These are phyloP conservation scores for Mesitornis unicolor DNA, from an alignment of 2,113 vertebrate species.

Conservation along the genomic window DNA sequence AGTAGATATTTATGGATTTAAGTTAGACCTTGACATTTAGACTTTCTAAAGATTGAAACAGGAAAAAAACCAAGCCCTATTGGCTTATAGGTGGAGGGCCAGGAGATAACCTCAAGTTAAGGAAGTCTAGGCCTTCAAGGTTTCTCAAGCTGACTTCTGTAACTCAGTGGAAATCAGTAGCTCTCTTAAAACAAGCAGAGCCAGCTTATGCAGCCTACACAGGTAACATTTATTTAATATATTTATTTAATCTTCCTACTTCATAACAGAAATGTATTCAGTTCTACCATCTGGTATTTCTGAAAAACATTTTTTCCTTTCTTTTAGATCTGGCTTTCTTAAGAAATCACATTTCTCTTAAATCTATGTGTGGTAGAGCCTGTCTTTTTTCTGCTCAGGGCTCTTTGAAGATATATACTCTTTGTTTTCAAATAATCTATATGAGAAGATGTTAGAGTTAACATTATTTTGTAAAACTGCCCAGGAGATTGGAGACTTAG, in stretches of 20 bases:
- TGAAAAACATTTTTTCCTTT: background rate
- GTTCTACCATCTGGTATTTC: slow-evolving; percentile 38
- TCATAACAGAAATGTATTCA: background rate
- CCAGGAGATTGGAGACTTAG: background rate
- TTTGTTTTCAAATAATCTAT: background rate
- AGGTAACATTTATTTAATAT: background rate
- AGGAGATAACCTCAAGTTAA: background rate
- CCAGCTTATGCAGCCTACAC: background rate
- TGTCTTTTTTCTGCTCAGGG: background rate
- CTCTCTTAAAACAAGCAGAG: background rate
- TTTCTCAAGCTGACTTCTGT: background rate
- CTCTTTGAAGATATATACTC: background rate
- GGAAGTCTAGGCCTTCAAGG: background rate
- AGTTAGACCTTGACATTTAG: background rate
- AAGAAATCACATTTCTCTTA: background rate
- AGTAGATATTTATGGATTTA: background rate
- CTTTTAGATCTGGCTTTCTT: background rate
- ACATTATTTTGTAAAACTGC: background rate
- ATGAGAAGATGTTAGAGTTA: background rate
- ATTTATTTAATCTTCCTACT: slow-evolving; percentile 34
- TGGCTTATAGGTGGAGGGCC: background rate
- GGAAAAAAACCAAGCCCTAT: background rate
- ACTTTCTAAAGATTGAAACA: background rate
- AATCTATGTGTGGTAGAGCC: background rate
- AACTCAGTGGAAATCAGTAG: background rate